phyloP scores from a whole-genome alignment of 1,140 invertebrate genomes.

The Trichonephila inaurata region DNA sequence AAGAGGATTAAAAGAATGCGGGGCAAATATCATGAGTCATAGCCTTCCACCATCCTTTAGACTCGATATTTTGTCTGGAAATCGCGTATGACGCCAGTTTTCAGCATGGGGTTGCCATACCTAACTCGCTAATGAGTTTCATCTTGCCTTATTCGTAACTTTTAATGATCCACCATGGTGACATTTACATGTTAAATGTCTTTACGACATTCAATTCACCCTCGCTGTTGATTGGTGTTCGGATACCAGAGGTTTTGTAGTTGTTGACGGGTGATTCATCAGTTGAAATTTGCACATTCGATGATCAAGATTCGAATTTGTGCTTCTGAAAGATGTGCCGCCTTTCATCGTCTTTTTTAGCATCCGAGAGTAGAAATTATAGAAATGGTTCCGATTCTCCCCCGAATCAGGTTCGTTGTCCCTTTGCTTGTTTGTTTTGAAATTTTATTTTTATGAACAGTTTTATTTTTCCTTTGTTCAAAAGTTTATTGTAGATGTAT shows the following conservation, averaged over 20 bases:
- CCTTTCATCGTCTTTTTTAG: constrained; percentile 13
- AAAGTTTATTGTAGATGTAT: too few species aligned
- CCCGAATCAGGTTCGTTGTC: constrained; percentile 34
- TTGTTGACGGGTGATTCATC: constrained; percentile 50
- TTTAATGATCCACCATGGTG: constrained; percentile 68
- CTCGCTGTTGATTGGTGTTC: not conserved
- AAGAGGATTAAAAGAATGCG: not conserved
- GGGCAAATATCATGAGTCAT: constrained; percentile 46
- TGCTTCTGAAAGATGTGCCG: constrained; percentile 58
- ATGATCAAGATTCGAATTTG: constrained; percentile 4
- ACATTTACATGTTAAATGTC: constrained; percentile 54
- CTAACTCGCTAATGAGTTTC: constrained; percentile 51
- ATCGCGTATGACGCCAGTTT: constrained; percentile 26
- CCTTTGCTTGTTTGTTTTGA: not conserved
- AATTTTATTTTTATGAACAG: not conserved
- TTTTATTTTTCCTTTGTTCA: too few species aligned
- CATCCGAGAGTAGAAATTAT: constrained; percentile 44
- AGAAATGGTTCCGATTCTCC: not conserved
- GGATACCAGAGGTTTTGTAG: not conserved
- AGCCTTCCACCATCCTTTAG: not conserved
- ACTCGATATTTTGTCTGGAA: constrained; percentile 37
- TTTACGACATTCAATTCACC: constrained; percentile 14
- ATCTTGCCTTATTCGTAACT: constrained; percentile 38
- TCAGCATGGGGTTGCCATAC: constrained; percentile 19
- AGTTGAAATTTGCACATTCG: not conserved